Conservation (phyloP, 2,113 vertebrate genomes). For the Piprites chloris region DNA sequence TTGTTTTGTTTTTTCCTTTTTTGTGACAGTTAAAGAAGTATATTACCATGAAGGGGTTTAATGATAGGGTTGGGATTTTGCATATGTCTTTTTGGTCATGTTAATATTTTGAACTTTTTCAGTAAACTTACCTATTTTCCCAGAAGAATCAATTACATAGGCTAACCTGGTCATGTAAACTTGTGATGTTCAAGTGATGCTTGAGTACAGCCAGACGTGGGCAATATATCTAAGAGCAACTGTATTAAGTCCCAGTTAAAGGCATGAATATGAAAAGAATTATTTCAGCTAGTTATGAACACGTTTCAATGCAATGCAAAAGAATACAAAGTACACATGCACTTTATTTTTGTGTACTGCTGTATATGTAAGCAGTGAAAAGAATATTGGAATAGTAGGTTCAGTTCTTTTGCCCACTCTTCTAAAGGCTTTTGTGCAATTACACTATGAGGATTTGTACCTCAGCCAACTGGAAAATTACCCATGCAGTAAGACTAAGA, state of each 20-base stretch:
- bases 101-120: neutral
- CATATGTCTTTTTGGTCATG: neutral
- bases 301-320: neutral
- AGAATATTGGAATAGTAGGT: neutral
- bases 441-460: neutral
- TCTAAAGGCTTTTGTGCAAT: neutral
- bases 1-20: neutral
- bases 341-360: neutral
- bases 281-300: neutral
- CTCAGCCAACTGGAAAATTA: neutral
- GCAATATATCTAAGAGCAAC: neutral
- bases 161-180: neutral
- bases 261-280: neutral
- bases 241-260: neutral
- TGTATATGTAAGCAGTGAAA: neutral
- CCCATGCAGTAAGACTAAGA: neutral
- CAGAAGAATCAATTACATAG: neutral
- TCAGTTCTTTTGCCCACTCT: neutral
- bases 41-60: neutral
- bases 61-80: neutral
- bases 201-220: neutral
- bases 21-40: neutral
- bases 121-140: neutral
- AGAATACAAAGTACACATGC: neutral
- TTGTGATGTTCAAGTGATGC: neutral